These are phyloP conservation scores for Aphis gossypii DNA, from an alignment of 1,140 invertebrate genomes.

Conservation along the genomic window DNA sequence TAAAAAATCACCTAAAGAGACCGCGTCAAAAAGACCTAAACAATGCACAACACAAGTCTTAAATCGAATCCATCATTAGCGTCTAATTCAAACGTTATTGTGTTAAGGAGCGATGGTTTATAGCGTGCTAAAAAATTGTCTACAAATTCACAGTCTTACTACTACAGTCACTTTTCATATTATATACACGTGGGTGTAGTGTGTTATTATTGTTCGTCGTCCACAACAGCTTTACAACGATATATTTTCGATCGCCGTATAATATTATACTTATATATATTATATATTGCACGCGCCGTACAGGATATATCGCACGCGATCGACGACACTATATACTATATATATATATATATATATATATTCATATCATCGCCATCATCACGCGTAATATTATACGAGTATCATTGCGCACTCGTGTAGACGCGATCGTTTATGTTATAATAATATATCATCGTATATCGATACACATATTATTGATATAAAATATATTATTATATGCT, in stretches of 20 bases:
- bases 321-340: background rate
- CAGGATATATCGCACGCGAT: background rate
- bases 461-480: background rate
- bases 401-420: background rate
- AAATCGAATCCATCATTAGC: background rate
- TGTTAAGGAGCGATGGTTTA: background rate
- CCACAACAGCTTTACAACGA: too few relatives aligned
- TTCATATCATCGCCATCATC: background rate
- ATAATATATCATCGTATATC: background rate
- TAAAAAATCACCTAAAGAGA: too few relatives aligned
- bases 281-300: too few relatives aligned
- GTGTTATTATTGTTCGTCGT: too few relatives aligned
- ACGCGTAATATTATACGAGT: background rate
- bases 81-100: too few relatives aligned
- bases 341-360: background rate
- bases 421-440: background rate
- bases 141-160: background rate
- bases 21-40: too few relatives aligned
- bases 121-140: background rate
- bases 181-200: too few relatives aligned
- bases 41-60: too few relatives aligned
- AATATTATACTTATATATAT: too few relatives aligned
- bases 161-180: too few relatives aligned
- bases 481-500: background rate
- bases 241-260: too few relatives aligned